These are phyloP conservation scores for Thalassoma bifasciatum DNA, from an alignment of 2,113 vertebrate species.

Conservation along the genomic window DNA sequence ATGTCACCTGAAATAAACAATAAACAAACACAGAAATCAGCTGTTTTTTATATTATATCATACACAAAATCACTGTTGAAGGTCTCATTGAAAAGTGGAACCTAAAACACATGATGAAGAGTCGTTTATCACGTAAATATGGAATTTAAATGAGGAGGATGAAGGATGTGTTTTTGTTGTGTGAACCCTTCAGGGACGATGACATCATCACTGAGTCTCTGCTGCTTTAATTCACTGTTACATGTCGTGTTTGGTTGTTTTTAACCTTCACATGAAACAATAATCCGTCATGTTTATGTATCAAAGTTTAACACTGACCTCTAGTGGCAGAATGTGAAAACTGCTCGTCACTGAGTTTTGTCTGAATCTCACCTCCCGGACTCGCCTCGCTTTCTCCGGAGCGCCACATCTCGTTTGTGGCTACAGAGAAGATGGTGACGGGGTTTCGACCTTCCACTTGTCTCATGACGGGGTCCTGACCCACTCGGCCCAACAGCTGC, in stretches of 20 bases:
- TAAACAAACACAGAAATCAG: slow-evolving; percentile 6
- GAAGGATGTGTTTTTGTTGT: background rate
- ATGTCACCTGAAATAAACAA: slow-evolving; percentile 89
- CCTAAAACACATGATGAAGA: too few species aligned
- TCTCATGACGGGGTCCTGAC: slow-evolving; percentile 97
- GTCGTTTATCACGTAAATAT: too few species aligned
- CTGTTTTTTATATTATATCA: background rate
- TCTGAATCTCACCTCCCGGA: slow-evolving; percentile 48
- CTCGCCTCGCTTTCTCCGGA: slow-evolving; percentile 85
- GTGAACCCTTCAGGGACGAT: background rate
- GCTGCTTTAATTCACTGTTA: background rate
- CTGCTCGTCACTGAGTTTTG: background rate
- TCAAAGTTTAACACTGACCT: background rate
- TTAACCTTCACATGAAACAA: slow-evolving; percentile 2
- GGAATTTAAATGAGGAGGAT: background rate
- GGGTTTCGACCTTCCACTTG: slow-evolving; percentile 95
- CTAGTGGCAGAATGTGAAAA: slow-evolving; percentile 16
- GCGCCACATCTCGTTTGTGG: slow-evolving; percentile 98
- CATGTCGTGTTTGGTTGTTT: background rate
- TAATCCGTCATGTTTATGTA: background rate
- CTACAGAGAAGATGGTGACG: slow-evolving; percentile 96
- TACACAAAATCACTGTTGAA: background rate
- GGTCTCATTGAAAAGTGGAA: too few species aligned
- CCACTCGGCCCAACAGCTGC: slow-evolving; percentile 93
- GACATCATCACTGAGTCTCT: background rate